These are phyloP conservation scores for Gonioctena quinquepunctata DNA, from an alignment of 1,140 invertebrate species.

Conservation along the genomic window DNA sequence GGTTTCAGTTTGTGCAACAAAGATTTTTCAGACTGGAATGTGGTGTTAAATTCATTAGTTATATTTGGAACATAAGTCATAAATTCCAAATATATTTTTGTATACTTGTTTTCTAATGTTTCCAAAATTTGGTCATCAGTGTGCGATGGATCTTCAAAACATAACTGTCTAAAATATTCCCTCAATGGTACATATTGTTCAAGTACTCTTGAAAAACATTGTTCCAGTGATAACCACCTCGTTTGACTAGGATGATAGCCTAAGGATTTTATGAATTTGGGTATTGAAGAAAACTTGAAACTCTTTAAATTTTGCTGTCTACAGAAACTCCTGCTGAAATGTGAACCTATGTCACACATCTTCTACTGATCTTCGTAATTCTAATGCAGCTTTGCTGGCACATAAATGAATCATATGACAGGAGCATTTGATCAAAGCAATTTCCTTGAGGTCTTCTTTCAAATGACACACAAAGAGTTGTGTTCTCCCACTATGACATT, in stretches of 20 bases:
- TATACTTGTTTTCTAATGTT: conserved; percentile 30
- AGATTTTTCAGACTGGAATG: conserved; percentile 47
- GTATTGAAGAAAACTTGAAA: conserved; percentile 11
- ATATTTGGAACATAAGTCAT: conserved; percentile 28
- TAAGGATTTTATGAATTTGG: conserved; percentile 19
- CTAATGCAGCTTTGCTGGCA: conserved; percentile 17
- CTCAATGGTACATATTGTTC: conserved; percentile 17
- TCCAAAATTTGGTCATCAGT: conserved; percentile 3
- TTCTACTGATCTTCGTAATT: conserved; percentile 19
- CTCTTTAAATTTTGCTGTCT: conserved; percentile 21
- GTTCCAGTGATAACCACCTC: conserved; percentile 17
- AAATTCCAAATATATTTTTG: conserved; percentile 17
- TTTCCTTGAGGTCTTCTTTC: conserved; percentile 8
- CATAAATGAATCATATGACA: conserved; percentile 26
- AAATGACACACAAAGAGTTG: conserved; percentile 38
- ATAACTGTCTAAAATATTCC: conserved; percentile 2
- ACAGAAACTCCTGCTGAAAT: conserved; percentile 25
- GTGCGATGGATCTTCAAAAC: conserved; percentile 5
- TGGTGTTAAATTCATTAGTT: conserved; percentile 45
- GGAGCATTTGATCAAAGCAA: conserved; percentile 21
- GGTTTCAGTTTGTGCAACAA: conserved; percentile 44
- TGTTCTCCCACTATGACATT: conserved; percentile 19
- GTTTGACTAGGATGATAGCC: conserved; percentile 13
- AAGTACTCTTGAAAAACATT: conserved; percentile 4
- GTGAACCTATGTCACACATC: conserved; percentile 40